Percentiles rank a stretch among this genome's conserved stretches.
Evolutionary conservation across 2,888 invertebrate species (phyloP).

Genomic region (Onchidella celtica): DNA sequence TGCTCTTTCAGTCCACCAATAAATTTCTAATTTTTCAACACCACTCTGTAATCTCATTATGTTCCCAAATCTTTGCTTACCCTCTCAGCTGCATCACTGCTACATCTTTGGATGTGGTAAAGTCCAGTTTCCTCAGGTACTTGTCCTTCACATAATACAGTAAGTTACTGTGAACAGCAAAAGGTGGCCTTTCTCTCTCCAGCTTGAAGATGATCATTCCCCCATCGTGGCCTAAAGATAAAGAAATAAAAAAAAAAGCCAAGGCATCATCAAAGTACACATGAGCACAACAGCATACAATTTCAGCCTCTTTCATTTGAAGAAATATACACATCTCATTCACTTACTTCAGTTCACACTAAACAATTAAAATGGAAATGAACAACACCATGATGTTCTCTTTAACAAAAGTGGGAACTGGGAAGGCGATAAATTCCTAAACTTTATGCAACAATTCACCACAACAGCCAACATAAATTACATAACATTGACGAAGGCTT

Average conservation of each 20-base stretch:
- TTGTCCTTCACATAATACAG: constrained; percentile 98
- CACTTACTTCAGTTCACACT: too few relatives aligned
- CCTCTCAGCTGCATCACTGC: constrained; percentile 95
- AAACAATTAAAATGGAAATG: too few relatives aligned
- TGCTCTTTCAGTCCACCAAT: too few relatives aligned
- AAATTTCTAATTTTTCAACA: too few relatives aligned
- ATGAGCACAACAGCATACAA: constrained; percentile 93
- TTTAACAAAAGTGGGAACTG: too few relatives aligned
- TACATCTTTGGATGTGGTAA: constrained; percentile 94
- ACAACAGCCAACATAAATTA: too few relatives aligned
- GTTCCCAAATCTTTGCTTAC: constrained; percentile 63
- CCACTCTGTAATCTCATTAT: too few relatives aligned
- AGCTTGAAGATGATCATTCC: constrained; percentile 96
- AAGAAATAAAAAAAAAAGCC: neutral
- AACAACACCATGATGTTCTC: too few relatives aligned
- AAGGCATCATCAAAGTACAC: neutral
- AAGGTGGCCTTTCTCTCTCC: constrained; percentile 97
- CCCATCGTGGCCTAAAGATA: constrained; percentile 89
- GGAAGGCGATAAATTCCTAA: too few relatives aligned
- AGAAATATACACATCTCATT: neutral
- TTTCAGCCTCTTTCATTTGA: constrained; percentile 84
- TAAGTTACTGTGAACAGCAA: constrained; percentile 94
- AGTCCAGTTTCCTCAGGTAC: constrained; percentile 93
- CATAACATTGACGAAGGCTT: too few relatives aligned
- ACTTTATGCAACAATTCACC: too few relatives aligned